Conservation (phyloP, 2,113 vertebrate genomes). For the Macaca nemestrina region DNA sequence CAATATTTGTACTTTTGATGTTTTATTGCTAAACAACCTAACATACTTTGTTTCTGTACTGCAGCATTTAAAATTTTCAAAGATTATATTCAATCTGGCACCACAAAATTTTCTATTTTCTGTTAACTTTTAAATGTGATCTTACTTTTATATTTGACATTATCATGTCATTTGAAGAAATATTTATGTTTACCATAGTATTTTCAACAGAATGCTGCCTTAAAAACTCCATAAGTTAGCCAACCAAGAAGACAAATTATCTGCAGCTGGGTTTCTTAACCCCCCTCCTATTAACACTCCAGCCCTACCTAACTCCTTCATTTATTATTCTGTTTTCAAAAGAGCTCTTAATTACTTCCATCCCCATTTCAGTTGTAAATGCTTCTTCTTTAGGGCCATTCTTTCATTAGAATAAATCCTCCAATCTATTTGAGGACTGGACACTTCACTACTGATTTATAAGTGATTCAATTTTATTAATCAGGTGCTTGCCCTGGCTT, state of each 20-base stretch:
- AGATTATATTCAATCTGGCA: slow-evolving; percentile 6
- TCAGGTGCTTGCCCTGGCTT: slow-evolving; percentile 71
- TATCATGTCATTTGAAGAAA: slow-evolving; percentile 57
- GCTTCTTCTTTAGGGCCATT: slow-evolving; percentile 83
- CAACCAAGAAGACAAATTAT: slow-evolving; percentile 67
- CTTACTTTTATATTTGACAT: slow-evolving; percentile 50
- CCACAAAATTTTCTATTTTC: background rate
- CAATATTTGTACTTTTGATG: background rate
- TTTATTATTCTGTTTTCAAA: slow-evolving; percentile 83
- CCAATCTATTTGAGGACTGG: slow-evolving; percentile 80
- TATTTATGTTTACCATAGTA: slow-evolving; percentile 56
- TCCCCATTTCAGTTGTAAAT: slow-evolving; percentile 85
- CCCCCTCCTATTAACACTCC: slow-evolving; percentile 31
- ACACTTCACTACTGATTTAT: slow-evolving; percentile 83
- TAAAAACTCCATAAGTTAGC: slow-evolving; percentile 49
- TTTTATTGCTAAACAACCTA: background rate
- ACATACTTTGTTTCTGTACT: background rate
- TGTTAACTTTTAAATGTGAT: slow-evolving; percentile 19
- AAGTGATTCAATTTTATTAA: slow-evolving; percentile 85
- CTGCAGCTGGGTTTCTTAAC: slow-evolving; percentile 15
- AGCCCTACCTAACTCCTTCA: slow-evolving; percentile 73
- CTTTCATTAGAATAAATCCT: slow-evolving; percentile 87
- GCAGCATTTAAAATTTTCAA: slow-evolving; percentile 25
- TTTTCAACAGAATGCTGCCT: slow-evolving; percentile 57
- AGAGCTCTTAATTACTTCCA: slow-evolving; percentile 85